These are phyloP conservation scores for Microplitis demolitor DNA, from an alignment of 1,140 invertebrate genomes.

Conservation along the genomic window DNA sequence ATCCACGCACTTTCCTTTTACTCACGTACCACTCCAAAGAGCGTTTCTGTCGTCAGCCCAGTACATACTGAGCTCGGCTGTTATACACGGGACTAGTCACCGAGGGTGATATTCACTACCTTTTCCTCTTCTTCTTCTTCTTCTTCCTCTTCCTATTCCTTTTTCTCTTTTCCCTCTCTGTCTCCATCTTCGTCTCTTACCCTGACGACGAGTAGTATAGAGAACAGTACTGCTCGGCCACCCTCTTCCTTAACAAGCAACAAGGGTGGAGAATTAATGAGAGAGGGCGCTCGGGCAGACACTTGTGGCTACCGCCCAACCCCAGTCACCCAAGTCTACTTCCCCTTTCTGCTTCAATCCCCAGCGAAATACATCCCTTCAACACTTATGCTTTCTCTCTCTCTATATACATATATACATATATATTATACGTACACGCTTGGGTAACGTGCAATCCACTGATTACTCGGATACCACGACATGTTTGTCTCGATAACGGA, in stretches of 20 bases:
- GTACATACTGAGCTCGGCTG: slow-evolving; percentile 6
- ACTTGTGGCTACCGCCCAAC: slow-evolving; percentile 61
- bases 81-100: slow-evolving; percentile 17
- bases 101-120: slow-evolving; percentile 28
- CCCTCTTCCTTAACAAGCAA: slow-evolving; percentile 58
- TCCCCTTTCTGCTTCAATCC: not conserved
- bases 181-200: slow-evolving; percentile 27
- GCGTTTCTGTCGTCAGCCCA: slow-evolving; percentile 47
- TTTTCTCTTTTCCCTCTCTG: no score
- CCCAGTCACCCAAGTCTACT: slow-evolving; percentile 39
- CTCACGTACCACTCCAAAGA: slow-evolving; percentile 40
- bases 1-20: slow-evolving; percentile 32
- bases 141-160: no score
- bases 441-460: no score
- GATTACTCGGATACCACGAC: no score
- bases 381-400: not conserved
- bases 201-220: slow-evolving; percentile 35
- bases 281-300: slow-evolving; percentile 59
- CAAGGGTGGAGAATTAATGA: slow-evolving; percentile 63
- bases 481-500: no score
- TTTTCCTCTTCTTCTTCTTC: no score
- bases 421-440: no score
- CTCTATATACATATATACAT: not conserved
- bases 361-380: not conserved
- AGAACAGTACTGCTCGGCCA: slow-evolving; percentile 33